A percentile compares a stretch with the other conserved stretches of the same genome.
Evolutionary conservation across 2,888 invertebrate genomes (phyloP).

Genomic region (Vanessa cardui): DNA sequence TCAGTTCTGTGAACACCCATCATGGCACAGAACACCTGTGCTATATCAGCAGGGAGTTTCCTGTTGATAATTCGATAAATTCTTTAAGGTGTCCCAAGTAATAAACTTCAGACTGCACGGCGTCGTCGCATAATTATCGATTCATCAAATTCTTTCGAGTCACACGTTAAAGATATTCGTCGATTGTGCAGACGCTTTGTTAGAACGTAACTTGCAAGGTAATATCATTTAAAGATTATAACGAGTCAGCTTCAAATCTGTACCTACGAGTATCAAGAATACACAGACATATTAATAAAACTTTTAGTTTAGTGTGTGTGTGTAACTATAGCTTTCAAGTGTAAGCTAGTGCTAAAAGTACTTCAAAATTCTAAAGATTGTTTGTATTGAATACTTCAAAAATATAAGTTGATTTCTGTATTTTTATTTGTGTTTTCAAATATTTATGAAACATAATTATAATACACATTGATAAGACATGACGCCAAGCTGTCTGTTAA

Average conservation of each 20-base stretch:
- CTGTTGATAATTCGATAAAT: constrained; percentile 57
- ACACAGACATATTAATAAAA: too few relatives aligned
- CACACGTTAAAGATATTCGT: constrained; percentile 11
- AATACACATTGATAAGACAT: too few relatives aligned
- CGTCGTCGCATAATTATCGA: constrained; percentile 30
- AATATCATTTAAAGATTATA: constrained; percentile 21
- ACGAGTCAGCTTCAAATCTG: background rate
- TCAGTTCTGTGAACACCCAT: constrained; percentile 57
- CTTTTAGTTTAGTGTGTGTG: too few relatives aligned
- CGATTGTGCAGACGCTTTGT: constrained; percentile 8
- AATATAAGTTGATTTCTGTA: too few relatives aligned
- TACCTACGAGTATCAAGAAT: background rate
- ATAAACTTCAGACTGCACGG: constrained; percentile 37
- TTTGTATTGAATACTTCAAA: too few relatives aligned
- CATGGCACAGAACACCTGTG: constrained; percentile 55
- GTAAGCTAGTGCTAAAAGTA: too few relatives aligned
- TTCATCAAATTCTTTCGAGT: constrained; percentile 36
- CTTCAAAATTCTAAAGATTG: too few relatives aligned
- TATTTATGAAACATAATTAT: too few relatives aligned
- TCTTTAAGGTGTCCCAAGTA: constrained; percentile 43
- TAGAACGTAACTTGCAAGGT: constrained; percentile 14
- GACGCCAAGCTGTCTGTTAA: too few relatives aligned
- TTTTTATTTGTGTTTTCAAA: too few relatives aligned
- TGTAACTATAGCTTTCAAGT: too few relatives aligned
- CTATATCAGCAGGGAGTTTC: constrained; percentile 61